Evolutionary conservation across 2,888 invertebrate species (phyloP), one percentile per base, ranked within the genome.

Genomic region (Drosophila buzzatii): DNA sequence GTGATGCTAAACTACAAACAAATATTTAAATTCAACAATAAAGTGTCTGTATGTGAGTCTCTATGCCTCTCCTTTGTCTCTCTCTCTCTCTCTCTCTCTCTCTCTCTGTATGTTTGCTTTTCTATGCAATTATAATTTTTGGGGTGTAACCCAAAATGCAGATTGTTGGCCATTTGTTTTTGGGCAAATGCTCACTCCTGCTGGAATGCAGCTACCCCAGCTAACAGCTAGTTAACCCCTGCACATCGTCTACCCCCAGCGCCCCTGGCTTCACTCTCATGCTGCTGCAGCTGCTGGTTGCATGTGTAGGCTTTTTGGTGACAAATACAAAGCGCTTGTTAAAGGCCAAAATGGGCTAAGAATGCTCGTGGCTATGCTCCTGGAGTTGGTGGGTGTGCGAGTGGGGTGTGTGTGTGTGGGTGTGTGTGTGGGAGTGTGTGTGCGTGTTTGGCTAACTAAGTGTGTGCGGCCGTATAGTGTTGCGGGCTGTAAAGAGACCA

Each of bases 161-260:
- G 86, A 82, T 86, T 83, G 86, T 70, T 78, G 75, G 84, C 79
- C 76, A 82, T 85, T 85, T 82, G 85, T 80, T 82, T 82, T 73
- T 61, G 63, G 60, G 69, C 57, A 63, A 79, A 67, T 79, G 85
- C 80, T 56, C 70, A 39, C 77, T 67, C 52, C 56, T 42, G 58
- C 58, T 64, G 62, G 57, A 70, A 52, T 65, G 64, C 39, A 55
- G 41, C 18, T 20, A 27, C 55, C 55, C 52, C 61, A 58, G 64
- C 64, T 75, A 39, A 39, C 51, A 33, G 18, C 53, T 55, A 51
- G 9, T 33, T 39, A 53, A 44, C 63, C 42, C 31, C 57, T 20
- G 23, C 14, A 9, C 53, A 5, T 9, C 5, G 14, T 33, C 51
- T 3, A 3, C 5, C n/a, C 3, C n/a, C 18, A n/a, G 9, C 4